Evolutionary conservation across 2,888 invertebrate genomes (phyloP).

Genomic region (Melipona bicolor): DNA sequence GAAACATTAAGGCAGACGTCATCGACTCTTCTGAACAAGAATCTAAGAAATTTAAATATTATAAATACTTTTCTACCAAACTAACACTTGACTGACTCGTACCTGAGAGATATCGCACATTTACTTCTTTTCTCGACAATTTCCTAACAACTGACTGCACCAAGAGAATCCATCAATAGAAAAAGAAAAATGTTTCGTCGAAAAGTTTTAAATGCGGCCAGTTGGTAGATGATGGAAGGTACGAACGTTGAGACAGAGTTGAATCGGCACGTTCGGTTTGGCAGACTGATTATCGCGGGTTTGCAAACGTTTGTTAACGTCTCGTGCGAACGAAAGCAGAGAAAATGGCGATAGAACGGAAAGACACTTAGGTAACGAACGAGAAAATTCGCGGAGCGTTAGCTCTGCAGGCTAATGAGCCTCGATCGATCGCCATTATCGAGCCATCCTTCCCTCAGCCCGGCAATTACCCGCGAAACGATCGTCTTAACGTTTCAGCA

Average conservation of each 20-base stretch:
- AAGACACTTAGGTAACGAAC: neutral
- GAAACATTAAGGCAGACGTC: too few species aligned
- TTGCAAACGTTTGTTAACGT: conserved; percentile 3
- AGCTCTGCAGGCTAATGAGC: conserved; percentile 40
- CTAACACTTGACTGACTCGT: too few species aligned
- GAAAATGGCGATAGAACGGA: neutral
- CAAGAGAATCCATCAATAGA: too few species aligned
- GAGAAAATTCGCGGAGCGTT: conserved; percentile 24
- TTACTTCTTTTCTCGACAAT: too few species aligned
- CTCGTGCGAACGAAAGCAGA: neutral
- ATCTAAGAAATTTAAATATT: too few species aligned
- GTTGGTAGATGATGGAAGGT: too few species aligned
- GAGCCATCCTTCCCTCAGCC: conserved; percentile 2
- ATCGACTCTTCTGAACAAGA: too few species aligned
- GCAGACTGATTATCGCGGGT: neutral
- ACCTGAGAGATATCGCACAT: too few species aligned
- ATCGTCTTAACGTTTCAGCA: conserved; percentile 19
- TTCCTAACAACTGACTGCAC: too few species aligned
- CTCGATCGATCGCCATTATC: conserved; percentile 41
- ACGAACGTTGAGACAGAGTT: neutral
- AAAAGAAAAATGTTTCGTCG: too few species aligned
- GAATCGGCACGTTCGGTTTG: neutral
- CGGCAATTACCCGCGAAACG: conserved; percentile 24
- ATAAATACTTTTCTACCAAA: too few species aligned
- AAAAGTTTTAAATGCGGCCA: too few species aligned